Evolutionary conservation across 2,113 vertebrate genomes (phyloP).

Genomic region (Scomber japonicus): DNA sequence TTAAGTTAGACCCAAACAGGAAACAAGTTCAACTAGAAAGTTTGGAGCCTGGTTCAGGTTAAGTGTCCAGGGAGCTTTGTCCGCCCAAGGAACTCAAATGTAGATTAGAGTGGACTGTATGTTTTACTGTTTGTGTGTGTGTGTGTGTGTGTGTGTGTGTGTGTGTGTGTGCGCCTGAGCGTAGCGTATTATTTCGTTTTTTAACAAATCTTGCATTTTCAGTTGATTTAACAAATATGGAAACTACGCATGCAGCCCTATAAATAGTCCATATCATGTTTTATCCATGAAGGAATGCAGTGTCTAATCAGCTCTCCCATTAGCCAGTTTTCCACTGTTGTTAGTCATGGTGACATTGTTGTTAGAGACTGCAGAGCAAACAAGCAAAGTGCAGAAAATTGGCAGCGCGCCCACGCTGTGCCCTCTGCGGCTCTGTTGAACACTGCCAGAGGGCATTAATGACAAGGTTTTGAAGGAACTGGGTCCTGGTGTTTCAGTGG

Average conservation of each 20-base stretch:
- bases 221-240: conserved; percentile 20
- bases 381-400: conserved; percentile 59
- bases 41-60: background rate
- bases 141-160: background rate
- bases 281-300: conserved; percentile 62
- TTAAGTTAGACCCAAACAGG: background rate
- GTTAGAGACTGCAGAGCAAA: conserved; percentile 73
- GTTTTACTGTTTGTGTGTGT: background rate
- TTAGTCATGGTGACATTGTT: conserved; percentile 71
- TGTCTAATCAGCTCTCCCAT: conserved; percentile 64
- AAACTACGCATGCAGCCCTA: background rate
- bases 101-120: background rate
- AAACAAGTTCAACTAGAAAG: background rate
- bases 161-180: background rate
- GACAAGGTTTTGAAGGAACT: conserved; percentile 21
- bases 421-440: conserved; percentile 57
- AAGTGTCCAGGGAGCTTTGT: background rate
- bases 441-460: conserved; percentile 61
- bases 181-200: background rate
- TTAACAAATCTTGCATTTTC: conserved; percentile 1
- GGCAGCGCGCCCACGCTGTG: conserved; percentile 69
- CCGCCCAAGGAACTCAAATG: background rate
- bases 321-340: conserved; percentile 67
- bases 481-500: conserved; percentile 38
- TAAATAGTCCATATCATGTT: conserved; percentile 53